Conservation (phyloP, 2,797 vertebrate genomes). For the Falco biarmicus region DNA sequence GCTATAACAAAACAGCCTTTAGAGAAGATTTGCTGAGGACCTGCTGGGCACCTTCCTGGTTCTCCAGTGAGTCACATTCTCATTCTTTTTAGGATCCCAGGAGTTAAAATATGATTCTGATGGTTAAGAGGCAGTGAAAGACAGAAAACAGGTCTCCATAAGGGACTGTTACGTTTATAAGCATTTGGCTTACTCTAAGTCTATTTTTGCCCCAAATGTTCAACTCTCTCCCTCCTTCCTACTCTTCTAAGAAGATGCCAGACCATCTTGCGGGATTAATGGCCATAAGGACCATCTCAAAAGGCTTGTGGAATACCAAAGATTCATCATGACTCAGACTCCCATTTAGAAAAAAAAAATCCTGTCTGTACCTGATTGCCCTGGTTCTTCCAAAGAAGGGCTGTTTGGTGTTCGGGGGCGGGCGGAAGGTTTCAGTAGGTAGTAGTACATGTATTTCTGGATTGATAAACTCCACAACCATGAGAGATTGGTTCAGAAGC, state of each 20-base stretch:
- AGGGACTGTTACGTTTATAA: not conserved
- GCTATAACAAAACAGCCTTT: not conserved
- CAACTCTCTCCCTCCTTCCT: not conserved
- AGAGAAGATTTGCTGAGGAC: not conserved
- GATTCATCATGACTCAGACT: fast-evolving
- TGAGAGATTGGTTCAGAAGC: not conserved
- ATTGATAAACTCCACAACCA: not conserved
- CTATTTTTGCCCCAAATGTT: not conserved
- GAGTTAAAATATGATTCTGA: not conserved
- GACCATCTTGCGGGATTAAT: not conserved
- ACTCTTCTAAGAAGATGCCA: not conserved
- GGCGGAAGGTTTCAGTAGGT: not conserved
- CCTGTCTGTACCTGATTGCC: not conserved
- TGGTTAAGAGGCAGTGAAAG: not conserved
- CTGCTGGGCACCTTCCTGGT: not conserved
- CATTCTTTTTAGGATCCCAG: not conserved
- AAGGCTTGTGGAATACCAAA: not conserved
- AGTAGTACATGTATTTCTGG: not conserved
- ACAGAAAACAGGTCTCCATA: not conserved
- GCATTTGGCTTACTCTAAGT: not conserved
- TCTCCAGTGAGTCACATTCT: not conserved
- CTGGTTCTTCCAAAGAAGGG: not conserved
- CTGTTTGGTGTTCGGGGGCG: no score
- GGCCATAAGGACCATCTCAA: not conserved
- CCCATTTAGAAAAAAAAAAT: not conserved